Evolutionary conservation across 2,113 vertebrate species (phyloP), one percentile per base, ranked within the genome.

Genomic region (Pipa parva): DNA sequence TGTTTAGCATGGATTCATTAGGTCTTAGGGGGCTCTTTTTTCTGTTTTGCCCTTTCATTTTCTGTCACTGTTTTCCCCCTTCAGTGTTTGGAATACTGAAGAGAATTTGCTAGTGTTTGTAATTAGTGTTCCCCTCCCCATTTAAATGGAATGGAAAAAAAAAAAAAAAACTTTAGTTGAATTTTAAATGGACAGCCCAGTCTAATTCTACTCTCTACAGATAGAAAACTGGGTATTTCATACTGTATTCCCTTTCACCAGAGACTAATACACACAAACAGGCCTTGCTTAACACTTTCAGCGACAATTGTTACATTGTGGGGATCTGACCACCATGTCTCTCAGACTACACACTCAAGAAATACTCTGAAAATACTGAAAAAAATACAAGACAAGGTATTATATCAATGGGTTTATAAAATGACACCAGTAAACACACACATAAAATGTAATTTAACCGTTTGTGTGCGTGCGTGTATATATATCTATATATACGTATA

Each of bases 1-100:
- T 89, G 91, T 88, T 94, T 93, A 93, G 91, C 91, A 92, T 95
- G 92, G 94, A 96, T 95, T 99, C 93, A 96, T 96, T 95, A 95
- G 91, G 90, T 93, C 89, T 92, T 87, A 88, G 83, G 83, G 83
- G 88, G 86, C 87, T 85, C 84, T 83, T 83, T 83, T 85, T 88
- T 86, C 82, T 81, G 83, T 72, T 79, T 81, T 81, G 85, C 89
- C 86, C 85, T 89, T 87, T 91, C 88, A 82, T 78, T 84, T 83
- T 90, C 80, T 89, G 81, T 88, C 86, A 88, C 83, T 85, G 83
- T 85, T 87, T 90, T 92, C 15, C 33, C 15, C 15, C 33, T 36
- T 85, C 85, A 89, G 84, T 92, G 84, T 89, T 90, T 87, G 89
- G 89, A 87, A 87, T 90, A 90, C 87, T 86, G 85, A 87, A 92